phyloP scores from a whole-genome alignment of 2,888 invertebrate genomes.

The Nowickia ferox region DNA sequence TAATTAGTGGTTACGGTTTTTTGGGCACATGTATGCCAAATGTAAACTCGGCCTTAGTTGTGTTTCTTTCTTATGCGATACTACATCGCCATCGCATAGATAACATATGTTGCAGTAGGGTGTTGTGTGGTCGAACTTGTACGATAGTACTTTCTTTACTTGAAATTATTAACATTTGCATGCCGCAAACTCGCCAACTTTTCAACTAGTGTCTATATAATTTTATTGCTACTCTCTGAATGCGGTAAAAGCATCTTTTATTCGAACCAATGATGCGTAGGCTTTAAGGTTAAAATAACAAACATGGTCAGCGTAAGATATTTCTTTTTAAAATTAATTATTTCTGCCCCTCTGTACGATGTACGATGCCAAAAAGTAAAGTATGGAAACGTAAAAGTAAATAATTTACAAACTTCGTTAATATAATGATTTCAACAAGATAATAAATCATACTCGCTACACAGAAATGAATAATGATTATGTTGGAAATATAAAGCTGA shows the following conservation, averaged over 20 bases:
- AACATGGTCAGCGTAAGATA: constrained; percentile 6
- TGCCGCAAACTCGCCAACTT: constrained; percentile 10
- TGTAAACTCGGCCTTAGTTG: neutral
- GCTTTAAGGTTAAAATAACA: constrained; percentile 42
- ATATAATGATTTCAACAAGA: constrained; percentile 43
- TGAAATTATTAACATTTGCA: constrained; percentile 16
- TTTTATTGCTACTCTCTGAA: constrained; percentile 40
- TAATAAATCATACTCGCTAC: constrained; percentile 51
- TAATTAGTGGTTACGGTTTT: too few species aligned
- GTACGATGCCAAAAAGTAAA: neutral
- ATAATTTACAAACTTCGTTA: constrained; percentile 28
- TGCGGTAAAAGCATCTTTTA: constrained; percentile 40
- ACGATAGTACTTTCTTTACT: neutral
- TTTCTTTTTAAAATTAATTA: constrained; percentile 55
- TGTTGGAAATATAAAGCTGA: constrained; percentile 22
- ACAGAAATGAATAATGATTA: constrained; percentile 33
- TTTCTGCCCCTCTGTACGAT: constrained; percentile 2
- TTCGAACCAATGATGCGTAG: constrained; percentile 51
- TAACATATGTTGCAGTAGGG: neutral
- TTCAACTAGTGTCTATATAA: constrained; percentile 31
- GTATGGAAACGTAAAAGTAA: constrained; percentile 10
- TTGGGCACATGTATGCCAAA: too few species aligned
- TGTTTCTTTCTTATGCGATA: neutral
- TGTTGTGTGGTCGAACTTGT: neutral
- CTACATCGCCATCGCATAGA: neutral